Evolutionary conservation across 2,113 vertebrate genomes (phyloP).

Genomic region (Leuciscus idus): DNA sequence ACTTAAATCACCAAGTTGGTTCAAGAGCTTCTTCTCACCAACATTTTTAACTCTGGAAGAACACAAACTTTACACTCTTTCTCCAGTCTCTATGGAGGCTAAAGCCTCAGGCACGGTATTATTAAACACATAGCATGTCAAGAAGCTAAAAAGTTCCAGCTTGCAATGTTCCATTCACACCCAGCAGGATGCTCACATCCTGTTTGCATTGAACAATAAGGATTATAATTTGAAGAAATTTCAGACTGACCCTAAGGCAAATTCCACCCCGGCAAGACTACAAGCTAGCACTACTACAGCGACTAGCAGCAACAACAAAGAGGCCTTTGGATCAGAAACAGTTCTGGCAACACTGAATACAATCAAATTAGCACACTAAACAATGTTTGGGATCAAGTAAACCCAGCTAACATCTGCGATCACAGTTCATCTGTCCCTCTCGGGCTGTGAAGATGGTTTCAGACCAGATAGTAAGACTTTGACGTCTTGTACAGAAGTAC

Average conservation of each 20-base stretch:
- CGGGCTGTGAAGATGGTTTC: neutral
- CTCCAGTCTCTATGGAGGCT: neutral
- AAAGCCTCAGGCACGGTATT: slow-evolving; percentile 19
- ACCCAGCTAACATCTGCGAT: neutral
- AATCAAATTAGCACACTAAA: neutral
- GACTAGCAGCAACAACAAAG: neutral
- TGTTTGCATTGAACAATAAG: slow-evolving; percentile 45
- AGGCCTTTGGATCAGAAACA: neutral
- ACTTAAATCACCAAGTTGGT: neutral
- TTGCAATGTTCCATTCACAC: slow-evolving; percentile 38
- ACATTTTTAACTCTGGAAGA: neutral
- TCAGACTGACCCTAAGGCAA: slow-evolving; percentile 26
- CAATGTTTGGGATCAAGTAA: neutral
- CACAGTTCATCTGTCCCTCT: neutral
- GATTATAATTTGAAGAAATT: slow-evolving; percentile 43
- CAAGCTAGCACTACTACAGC: neutral
- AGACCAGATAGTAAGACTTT: neutral
- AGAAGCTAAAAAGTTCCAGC: slow-evolving; percentile 15
- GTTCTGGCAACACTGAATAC: neutral
- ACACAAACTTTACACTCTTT: neutral
- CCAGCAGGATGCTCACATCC: neutral
- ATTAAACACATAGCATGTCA: slow-evolving; percentile 45
- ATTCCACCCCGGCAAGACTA: neutral
- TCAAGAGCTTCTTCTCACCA: neutral
- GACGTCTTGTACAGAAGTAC: neutral